phyloP scores from a whole-genome alignment of 2,113 vertebrate species.

The Myxocyprinus asiaticus region DNA sequence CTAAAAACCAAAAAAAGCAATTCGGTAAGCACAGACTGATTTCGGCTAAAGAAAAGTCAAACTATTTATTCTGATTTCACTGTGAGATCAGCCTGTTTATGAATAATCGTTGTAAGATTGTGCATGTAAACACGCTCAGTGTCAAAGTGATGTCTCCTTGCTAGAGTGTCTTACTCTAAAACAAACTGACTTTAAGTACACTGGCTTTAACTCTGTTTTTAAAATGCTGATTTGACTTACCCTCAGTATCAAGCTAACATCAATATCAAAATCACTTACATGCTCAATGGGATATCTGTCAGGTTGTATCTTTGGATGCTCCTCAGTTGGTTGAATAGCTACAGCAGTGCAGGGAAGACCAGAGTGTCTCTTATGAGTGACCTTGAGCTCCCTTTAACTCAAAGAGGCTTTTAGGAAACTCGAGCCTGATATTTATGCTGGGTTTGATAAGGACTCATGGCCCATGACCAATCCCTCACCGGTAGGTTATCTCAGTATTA shows the following conservation, averaged over 20 bases:
- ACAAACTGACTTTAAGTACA: too few relatives aligned
- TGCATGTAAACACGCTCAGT: too few relatives aligned
- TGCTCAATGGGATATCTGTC: not conserved
- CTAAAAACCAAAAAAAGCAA: too few relatives aligned
- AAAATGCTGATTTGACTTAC: not conserved
- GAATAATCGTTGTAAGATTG: too few relatives aligned
- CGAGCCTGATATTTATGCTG: slow-evolving; percentile 33
- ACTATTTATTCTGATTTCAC: too few relatives aligned
- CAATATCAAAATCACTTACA: not conserved
- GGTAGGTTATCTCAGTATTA: slow-evolving; percentile 33
- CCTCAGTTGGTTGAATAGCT: not conserved
- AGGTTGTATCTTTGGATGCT: not conserved
- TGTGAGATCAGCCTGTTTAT: too few relatives aligned
- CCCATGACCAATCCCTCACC: slow-evolving; percentile 14
- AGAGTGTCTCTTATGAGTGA: not conserved
- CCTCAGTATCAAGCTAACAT: not conserved
- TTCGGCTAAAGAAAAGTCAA: too few relatives aligned
- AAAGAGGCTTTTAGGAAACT: slow-evolving; percentile 32
- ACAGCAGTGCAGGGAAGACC: not conserved
- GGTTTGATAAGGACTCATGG: slow-evolving; percentile 29
- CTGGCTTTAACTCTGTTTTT: not conserved
- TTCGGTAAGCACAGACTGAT: too few relatives aligned
- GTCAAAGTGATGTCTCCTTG: too few relatives aligned
- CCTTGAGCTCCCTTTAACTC: slow-evolving; percentile 32
- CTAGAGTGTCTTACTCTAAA: too few relatives aligned